Evolutionary conservation across 2,888 invertebrate species (phyloP).

Genomic region (Epirrita christyi): DNA sequence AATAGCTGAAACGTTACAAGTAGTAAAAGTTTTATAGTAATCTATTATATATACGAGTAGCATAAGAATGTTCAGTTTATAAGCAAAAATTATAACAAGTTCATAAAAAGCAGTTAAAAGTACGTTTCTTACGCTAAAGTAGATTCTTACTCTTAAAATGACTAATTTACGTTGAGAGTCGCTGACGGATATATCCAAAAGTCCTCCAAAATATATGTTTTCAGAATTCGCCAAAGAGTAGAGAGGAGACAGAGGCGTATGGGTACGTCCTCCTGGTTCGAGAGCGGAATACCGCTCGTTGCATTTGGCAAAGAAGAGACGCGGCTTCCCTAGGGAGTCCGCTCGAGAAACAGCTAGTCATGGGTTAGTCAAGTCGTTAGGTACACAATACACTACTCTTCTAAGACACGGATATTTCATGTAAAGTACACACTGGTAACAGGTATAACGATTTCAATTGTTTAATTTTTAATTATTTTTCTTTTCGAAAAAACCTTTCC

Average conservation of each 20-base stretch:
- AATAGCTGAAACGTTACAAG: constrained; percentile 51
- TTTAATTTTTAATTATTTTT: constrained; percentile 49
- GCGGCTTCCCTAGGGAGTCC: constrained; percentile 22
- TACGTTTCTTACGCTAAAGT: constrained; percentile 56
- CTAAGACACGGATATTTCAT: constrained; percentile 43
- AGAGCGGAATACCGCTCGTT: constrained; percentile 48
- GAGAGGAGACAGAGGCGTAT: constrained; percentile 50
- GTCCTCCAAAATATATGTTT: constrained; percentile 73
- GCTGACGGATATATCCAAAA: constrained; percentile 78
- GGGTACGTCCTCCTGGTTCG: constrained; percentile 40
- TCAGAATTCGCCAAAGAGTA: constrained; percentile 59
- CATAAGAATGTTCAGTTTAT: constrained; percentile 62
- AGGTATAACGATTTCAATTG: too few species aligned
- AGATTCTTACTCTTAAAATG: constrained; percentile 53
- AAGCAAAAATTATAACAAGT: constrained; percentile 62
- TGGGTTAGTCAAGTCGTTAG: constrained; percentile 45
- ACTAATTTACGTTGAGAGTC: constrained; percentile 63
- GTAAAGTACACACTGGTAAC: constrained; percentile 36
- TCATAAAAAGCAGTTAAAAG: constrained; percentile 60
- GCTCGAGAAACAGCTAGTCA: constrained; percentile 40
- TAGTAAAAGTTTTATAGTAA: constrained; percentile 53
- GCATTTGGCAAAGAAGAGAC: constrained; percentile 58
- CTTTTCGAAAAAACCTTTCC: constrained; percentile 42
- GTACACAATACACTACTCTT: constrained; percentile 48
- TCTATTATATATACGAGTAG: constrained; percentile 62